These are phyloP conservation scores for Meleagris gallopavo DNA, from an alignment of 2,113 vertebrate species.

Conservation along the genomic window DNA sequence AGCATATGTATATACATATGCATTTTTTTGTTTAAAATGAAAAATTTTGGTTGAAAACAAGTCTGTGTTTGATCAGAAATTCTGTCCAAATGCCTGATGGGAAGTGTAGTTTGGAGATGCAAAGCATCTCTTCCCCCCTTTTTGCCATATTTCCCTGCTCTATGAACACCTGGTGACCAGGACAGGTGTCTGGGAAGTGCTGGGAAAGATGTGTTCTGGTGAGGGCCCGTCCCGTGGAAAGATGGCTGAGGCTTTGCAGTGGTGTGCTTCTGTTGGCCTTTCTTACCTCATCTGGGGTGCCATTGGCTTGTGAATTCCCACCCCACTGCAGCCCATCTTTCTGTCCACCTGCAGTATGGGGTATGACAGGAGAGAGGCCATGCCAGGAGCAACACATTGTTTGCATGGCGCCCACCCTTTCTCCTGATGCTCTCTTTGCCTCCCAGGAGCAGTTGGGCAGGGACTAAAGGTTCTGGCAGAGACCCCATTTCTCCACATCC, in stretches of 20 bases:
- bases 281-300: background rate
- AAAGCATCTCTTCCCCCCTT: background rate
- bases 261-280: background rate
- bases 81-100: background rate
- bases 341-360: accelerated
- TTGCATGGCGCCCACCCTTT: background rate
- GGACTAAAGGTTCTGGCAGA: background rate
- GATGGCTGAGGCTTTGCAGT: background rate
- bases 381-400: background rate
- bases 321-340: background rate
- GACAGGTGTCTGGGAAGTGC: background rate
- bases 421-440: background rate
- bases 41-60: background rate
- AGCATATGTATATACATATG: no score
- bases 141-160: accelerated
- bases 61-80: background rate
- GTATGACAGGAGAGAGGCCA: background rate
- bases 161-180: background rate
- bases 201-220: no score
- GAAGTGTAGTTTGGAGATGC: background rate
- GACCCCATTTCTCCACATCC: background rate
- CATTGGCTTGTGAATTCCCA: background rate
- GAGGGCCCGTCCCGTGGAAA: accelerated
- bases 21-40: background rate
- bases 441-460: background rate